A percentile compares a stretch with the other conserved stretches of the same genome.
phyloP scores from a whole-genome alignment of 2,888 invertebrate genomes.

The Thera britannica region DNA sequence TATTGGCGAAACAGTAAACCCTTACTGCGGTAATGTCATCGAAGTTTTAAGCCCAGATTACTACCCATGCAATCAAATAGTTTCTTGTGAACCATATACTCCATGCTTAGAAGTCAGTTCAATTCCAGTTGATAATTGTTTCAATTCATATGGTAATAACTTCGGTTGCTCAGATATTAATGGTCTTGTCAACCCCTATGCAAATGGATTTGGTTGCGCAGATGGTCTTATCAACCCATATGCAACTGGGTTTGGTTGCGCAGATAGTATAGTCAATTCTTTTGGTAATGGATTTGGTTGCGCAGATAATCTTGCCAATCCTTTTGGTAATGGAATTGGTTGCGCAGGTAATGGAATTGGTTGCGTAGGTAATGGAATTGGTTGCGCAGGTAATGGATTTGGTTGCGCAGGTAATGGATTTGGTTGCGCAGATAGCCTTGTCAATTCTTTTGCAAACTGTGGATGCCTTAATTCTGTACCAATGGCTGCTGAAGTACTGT shows the following conservation, averaged over 20 bases:
- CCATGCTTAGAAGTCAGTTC: background rate
- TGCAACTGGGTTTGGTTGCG: too few species aligned
- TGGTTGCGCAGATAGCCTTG: slow-evolving; percentile 1
- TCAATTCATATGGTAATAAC: background rate
- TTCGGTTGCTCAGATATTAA: slow-evolving; percentile 1
- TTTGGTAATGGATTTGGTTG: too few species aligned
- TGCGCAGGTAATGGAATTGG: background rate
- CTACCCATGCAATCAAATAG: slow-evolving; percentile 23
- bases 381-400: background rate
- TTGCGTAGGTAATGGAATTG: background rate
- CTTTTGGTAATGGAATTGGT: too few species aligned
- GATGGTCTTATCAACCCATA: background rate
- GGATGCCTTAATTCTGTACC: slow-evolving; percentile 29
- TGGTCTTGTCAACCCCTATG: slow-evolving; percentile 6
- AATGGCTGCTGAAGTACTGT: slow-evolving; percentile 49
- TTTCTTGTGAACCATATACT: slow-evolving; percentile 20
- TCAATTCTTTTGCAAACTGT: slow-evolving; percentile 14
- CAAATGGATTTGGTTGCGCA: background rate
- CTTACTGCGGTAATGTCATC: slow-evolving; percentile 28
- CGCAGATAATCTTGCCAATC: too few species aligned
- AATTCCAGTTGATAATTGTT: background rate
- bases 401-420: background rate
- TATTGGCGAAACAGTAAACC: slow-evolving; percentile 6
- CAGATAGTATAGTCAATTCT: too few species aligned
- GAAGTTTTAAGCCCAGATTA: slow-evolving; percentile 28